Evolutionary conservation across 2,113 vertebrate genomes (phyloP), one percentile per base, ranked within the genome.

Genomic region (Hippolais icterina): DNA sequence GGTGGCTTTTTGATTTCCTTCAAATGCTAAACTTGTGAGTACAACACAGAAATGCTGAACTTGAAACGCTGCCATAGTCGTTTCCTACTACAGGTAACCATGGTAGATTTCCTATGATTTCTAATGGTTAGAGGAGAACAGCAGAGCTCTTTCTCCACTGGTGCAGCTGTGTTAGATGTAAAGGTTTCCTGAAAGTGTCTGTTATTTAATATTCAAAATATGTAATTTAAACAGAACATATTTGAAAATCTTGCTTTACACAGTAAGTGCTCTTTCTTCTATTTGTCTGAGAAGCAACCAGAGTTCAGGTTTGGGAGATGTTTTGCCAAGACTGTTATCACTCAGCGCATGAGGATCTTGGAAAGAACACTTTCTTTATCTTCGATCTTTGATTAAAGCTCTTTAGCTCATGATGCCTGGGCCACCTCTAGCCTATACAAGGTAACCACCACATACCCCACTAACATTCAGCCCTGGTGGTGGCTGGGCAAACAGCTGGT

Each of bases 271-370:
- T 71, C 23, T 50, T 84, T 71, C 23, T 54, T 84, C 72, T 87
- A 9, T n/a, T 83, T 83, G 84, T 2, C 42, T 64, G 78, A 82
- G 52, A 71, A 83, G 49, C 52, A 63, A 75, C 17, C 56, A 33
- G 60, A 75, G 47, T 29, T 74, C 65, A 78, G 24, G 29, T 71
- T 71, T 69, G 57, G 44, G 71, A 80, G 35, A 18, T 23, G 28
- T n/a, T 88, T 80, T 64, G 44, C 75, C 12, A 72, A 56, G 61
- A 35, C 52, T 17, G 10, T 17, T 47, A 13, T 71, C 41, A 15
- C 10, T 33, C 41, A 49, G 59, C 0, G 0, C n/a, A 46, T 4
- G 3, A 60, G 18, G 12, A 28, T 42, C 56, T n/a, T 15, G 1
- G 63, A 56, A 22, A n/a, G 20, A 64, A 57, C 8, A 13, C 10